Evolutionary conservation across 2,888 invertebrate genomes (phyloP).

Genomic region (Cataglyphis rosenhaueri): DNA sequence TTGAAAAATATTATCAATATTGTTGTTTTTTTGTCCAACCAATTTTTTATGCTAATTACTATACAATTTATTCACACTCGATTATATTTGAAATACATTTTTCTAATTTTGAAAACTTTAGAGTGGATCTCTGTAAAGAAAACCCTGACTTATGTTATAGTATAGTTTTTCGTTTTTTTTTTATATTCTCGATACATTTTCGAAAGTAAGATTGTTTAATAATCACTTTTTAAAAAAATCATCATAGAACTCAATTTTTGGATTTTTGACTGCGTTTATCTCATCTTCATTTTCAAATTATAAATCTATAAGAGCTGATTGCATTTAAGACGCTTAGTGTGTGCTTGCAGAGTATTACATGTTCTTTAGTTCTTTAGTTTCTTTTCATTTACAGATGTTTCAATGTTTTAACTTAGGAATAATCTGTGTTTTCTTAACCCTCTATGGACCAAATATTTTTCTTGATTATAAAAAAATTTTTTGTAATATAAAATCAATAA

Average conservation of each 20-base stretch:
- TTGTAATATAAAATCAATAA: no score
- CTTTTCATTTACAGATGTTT: background rate
- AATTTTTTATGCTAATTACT: background rate
- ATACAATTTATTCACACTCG: background rate
- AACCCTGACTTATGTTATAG: constrained; percentile 36
- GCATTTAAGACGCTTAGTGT: constrained; percentile 78
- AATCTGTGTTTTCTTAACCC: background rate
- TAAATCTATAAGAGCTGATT: constrained; percentile 82
- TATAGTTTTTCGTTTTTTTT: constrained; percentile 32
- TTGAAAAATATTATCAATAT: background rate
- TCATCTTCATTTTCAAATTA: constrained; percentile 22
- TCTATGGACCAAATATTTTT: no score
- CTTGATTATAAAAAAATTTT: no score
- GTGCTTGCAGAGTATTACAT: background rate
- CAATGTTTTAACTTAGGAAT: background rate
- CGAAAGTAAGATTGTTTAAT: constrained; percentile 52
- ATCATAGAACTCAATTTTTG: constrained; percentile 55
- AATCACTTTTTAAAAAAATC: constrained; percentile 61
- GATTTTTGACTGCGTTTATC: constrained; percentile 48
- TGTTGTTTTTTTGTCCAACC: background rate
- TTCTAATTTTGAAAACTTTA: background rate
- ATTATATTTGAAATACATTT: background rate
- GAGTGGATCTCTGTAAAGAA: background rate
- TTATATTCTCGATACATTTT: constrained; percentile 65
- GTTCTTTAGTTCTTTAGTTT: constrained; percentile 25